phyloP scores from a whole-genome alignment of 2,888 invertebrate species.

The Ptilodon capucinus region DNA sequence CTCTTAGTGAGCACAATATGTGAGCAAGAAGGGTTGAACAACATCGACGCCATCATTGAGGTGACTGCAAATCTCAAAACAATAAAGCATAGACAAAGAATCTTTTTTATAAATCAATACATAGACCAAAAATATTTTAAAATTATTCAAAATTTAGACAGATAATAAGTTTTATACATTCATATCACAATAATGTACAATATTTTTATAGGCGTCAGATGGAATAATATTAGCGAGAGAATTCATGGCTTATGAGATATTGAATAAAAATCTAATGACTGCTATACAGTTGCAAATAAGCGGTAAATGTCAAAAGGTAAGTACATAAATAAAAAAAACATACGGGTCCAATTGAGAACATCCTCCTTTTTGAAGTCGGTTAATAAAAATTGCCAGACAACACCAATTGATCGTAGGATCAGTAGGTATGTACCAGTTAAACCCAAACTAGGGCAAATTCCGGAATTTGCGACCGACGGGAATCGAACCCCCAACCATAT shows the following conservation, averaged over 20 bases:
- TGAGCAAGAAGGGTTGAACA: constrained; percentile 53
- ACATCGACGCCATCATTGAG: constrained; percentile 52
- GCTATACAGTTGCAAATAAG: constrained; percentile 38
- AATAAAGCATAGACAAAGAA: too few species aligned
- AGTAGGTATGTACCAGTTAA: too few species aligned
- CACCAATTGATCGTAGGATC: too few species aligned
- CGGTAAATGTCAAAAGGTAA: constrained; percentile 42
- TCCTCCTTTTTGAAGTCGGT: too few species aligned
- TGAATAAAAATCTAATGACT: constrained; percentile 28
- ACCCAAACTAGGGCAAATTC: too few species aligned
- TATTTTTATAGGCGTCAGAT: constrained; percentile 38
- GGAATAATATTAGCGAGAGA: constrained; percentile 44
- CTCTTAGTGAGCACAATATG: constrained; percentile 50
- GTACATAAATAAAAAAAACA: background rate
- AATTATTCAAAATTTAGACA: too few species aligned
- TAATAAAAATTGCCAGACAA: too few species aligned
- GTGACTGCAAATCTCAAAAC: constrained; percentile 20
- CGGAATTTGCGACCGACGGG: too few species aligned
- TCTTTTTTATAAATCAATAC: too few species aligned
- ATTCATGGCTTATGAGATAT: constrained; percentile 34
- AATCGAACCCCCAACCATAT: too few species aligned
- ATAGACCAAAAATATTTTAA: too few species aligned
- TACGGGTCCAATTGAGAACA: too few species aligned
- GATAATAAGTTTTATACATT: background rate
- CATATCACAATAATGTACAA: background rate